Evolutionary conservation across 2,888 invertebrate species (phyloP), one percentile per base, ranked within the genome.

Genomic region (Plebejus melissa): DNA sequence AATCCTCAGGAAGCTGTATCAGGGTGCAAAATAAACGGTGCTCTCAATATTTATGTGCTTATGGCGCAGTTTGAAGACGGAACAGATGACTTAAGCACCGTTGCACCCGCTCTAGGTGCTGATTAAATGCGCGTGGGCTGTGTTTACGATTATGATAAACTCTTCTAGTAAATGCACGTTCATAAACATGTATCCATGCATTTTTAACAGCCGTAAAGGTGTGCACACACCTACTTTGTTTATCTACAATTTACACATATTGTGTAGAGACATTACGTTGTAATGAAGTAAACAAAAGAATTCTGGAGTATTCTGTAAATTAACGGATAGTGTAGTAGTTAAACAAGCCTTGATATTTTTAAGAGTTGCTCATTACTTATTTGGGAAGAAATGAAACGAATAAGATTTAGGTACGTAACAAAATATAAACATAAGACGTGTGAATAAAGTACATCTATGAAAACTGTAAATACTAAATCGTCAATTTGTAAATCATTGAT

Each of bases 91-190:
- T 72, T 72, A 72, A 16, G 50, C 32, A 28, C 72, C 72, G 72
- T 72, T 72, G 46, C 72, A 72, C 50, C n/a, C 46, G 41, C 65
- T 9, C 72, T 16, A 72, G 72, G 72, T 72, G 54, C 28, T 54
- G 72, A 32, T 72, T 72, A 72, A 72, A 72, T 16, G 16, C 28
- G 72, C 72, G 54, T 72, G 72, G 72, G 72, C 54, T 72, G 54
- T 72, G 72, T 72, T 72, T 72, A 72, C 72, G 72, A 72, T 72
- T 72, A 72, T 72, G 72, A 72, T 72, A 72, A 72, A 72, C 72
- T 72, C 72, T 54, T 54, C 46, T 50, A 6, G 72, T 32, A 46
- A 72, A 54, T 54, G 50, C 28, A 46, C 50, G 50, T 54, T 72
- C 54, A 72, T 72, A 72, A 72, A 72, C 72, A 72, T 50, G 72